A percentile compares a stretch with the other conserved stretches of the same genome.
These are phyloP conservation scores for Steatocranus sp. DNA, from an alignment of 2,797 vertebrate genomes.

Conservation along the genomic window DNA sequence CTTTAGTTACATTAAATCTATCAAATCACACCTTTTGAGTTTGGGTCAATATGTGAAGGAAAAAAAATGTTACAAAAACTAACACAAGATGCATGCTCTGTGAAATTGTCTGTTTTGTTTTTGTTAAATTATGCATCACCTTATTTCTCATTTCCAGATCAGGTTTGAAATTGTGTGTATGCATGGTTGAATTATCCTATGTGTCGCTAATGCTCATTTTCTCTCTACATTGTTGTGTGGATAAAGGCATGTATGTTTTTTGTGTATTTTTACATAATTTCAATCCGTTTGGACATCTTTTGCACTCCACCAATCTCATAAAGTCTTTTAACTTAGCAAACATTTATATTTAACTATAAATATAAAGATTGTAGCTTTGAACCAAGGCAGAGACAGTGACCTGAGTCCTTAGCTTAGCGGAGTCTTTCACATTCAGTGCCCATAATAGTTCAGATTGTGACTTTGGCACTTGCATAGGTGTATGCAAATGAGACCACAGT, in stretches of 20 bases:
- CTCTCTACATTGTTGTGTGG: not conserved
- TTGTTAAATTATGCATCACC: not conserved
- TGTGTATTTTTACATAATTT: not conserved
- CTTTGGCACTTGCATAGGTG: not conserved
- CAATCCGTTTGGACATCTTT: not conserved
- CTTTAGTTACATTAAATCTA: not conserved
- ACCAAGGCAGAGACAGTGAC: not conserved
- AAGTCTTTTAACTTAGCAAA: not conserved
- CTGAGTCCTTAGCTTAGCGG: not conserved
- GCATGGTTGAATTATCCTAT: not conserved
- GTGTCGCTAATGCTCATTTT: not conserved
- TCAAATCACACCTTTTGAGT: not conserved
- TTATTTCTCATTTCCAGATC: not conserved
- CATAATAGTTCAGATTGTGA: not conserved
- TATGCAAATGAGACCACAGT: not conserved
- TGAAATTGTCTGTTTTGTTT: not conserved
- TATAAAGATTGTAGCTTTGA: not conserved
- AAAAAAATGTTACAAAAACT: not conserved
- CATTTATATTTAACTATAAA: not conserved
- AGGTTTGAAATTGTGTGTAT: not conserved
- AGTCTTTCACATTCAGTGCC: not conserved
- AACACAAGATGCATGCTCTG: not conserved
- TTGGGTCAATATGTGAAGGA: not conserved
- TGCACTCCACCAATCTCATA: not conserved
- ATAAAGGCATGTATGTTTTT: not conserved